These are phyloP conservation scores for Scolopax rusticola DNA, from an alignment of 2,797 vertebrate species.

Conservation along the genomic window DNA sequence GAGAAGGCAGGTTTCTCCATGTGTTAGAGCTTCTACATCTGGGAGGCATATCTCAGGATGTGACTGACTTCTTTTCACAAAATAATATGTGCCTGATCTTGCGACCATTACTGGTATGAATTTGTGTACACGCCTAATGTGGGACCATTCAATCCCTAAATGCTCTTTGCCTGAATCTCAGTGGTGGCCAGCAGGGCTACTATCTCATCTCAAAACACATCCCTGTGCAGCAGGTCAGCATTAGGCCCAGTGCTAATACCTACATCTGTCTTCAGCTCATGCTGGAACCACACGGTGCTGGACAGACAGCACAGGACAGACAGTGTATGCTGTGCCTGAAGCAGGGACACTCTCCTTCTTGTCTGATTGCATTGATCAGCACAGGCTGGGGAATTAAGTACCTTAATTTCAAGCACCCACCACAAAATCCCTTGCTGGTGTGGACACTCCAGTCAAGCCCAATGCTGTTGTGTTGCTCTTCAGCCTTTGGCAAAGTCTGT, in stretches of 20 bases:
- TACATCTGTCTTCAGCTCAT: accelerated
- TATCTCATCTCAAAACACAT: not conserved
- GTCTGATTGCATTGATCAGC: not conserved
- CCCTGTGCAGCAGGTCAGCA: not conserved
- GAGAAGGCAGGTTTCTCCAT: not conserved
- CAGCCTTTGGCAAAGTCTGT: not conserved
- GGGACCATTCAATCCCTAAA: not conserved
- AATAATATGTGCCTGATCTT: not conserved
- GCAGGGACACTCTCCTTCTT: not conserved
- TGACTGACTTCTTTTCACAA: not conserved
- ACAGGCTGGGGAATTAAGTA: not conserved
- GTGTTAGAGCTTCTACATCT: not conserved
- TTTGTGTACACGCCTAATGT: not conserved
- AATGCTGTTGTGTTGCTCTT: accelerated
- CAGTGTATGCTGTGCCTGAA: accelerated
- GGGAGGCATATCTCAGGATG: not conserved
- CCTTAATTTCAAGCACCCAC: not conserved
- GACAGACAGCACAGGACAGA: not conserved
- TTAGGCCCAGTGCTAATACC: accelerated
- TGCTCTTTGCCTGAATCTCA: not conserved
- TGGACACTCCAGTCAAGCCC: not conserved
- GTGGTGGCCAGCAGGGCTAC: not conserved
- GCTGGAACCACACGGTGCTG: not conserved
- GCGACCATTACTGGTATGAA: not conserved
- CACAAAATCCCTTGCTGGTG: not conserved